Percentiles rank a stretch among this genome's conserved stretches.
Conservation (phyloP, 2,797 vertebrate genomes). For the Arctocebus calabarensis region DNA sequence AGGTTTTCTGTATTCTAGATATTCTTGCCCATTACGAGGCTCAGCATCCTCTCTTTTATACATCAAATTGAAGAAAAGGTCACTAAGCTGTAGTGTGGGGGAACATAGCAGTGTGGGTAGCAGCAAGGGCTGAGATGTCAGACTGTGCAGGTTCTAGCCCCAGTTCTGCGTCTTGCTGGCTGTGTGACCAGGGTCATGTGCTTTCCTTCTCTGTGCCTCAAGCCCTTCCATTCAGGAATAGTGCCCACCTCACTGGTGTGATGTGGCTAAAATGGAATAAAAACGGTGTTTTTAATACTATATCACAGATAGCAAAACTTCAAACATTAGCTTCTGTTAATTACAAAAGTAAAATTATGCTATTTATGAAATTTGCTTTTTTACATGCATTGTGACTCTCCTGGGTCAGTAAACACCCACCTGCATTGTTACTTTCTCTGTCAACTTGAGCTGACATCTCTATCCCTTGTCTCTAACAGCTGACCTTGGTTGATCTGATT, state of each 20-base stretch:
- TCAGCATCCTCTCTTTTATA: background rate
- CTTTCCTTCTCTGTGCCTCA: background rate
- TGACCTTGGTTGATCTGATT: slow-evolving; percentile 92
- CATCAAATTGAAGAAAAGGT: background rate
- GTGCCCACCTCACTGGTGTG: background rate
- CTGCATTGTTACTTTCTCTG: accelerated
- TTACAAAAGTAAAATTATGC: background rate
- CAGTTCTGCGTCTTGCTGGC: background rate
- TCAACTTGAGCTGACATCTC: background rate
- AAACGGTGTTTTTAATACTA: no score
- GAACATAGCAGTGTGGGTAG: accelerated
- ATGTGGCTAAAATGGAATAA: background rate
- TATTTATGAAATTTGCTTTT: background rate
- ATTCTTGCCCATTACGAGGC: background rate
- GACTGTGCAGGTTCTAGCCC: background rate
- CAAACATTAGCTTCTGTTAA: background rate
- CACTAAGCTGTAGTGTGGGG: background rate
- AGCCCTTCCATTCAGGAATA: background rate
- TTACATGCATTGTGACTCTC: background rate
- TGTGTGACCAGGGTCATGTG: background rate
- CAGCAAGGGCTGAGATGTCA: background rate
- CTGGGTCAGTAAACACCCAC: background rate
- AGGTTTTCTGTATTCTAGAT: background rate
- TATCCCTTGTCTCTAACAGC: slow-evolving; percentile 84
- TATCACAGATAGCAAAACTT: background rate